These are phyloP conservation scores for Actenoides hombroni DNA, from an alignment of 2,113 vertebrate species.

Conservation along the genomic window DNA sequence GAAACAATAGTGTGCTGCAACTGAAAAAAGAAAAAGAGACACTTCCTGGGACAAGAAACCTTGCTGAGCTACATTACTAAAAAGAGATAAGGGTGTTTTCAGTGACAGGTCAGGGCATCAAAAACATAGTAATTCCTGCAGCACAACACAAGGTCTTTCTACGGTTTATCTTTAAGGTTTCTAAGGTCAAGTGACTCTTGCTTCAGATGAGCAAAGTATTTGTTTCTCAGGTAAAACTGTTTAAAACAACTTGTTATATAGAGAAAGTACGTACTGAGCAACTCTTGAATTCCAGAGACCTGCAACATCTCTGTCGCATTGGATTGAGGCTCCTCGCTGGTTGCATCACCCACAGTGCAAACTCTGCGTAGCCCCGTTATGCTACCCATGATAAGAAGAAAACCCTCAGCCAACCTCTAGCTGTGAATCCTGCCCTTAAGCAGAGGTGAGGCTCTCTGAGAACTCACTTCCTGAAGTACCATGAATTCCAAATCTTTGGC, in stretches of 20 bases:
- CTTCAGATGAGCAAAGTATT: not conserved
- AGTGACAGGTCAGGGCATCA: not conserved
- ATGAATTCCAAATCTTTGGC: not conserved
- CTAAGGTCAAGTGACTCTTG: not conserved
- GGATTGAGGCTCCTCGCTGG: not conserved
- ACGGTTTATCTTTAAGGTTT: not conserved
- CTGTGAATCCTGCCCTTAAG: not conserved
- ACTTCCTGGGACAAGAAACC: constrained; percentile 47
- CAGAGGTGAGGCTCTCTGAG: not conserved
- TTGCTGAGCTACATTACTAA: not conserved
- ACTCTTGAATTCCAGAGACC: not conserved
- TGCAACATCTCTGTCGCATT: not conserved
- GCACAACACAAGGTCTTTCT: not conserved
- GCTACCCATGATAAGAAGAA: not conserved
- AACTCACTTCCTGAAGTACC: not conserved
- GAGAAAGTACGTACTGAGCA: not conserved
- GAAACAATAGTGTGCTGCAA: constrained; percentile 52
- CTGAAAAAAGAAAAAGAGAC: not conserved
- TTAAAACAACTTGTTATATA: not conserved
- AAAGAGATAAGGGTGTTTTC: not conserved
- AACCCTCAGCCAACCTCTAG: not conserved
- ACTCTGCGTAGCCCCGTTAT: rapidly evolving
- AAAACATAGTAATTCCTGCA: not conserved
- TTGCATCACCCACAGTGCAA: not conserved
- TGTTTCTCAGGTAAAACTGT: not conserved